phyloP scores from a whole-genome alignment of 2,113 vertebrate species.

The Dipodomys merriami region DNA sequence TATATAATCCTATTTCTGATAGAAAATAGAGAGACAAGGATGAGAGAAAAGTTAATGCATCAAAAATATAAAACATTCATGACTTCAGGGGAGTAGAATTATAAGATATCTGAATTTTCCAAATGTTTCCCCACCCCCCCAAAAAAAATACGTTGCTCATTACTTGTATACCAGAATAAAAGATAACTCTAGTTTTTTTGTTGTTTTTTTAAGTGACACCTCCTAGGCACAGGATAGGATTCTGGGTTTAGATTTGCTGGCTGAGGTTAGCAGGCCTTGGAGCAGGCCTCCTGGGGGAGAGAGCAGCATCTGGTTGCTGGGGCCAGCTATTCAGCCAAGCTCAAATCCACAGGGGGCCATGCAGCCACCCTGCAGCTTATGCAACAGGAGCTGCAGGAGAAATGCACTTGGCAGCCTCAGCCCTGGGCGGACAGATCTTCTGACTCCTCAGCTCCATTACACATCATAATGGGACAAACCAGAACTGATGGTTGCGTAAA shows the following conservation, averaged over 20 bases:
- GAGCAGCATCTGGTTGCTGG: not conserved
- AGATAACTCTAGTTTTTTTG: not conserved
- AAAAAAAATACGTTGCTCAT: not conserved
- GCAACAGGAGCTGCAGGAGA: not conserved
- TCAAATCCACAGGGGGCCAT: not conserved
- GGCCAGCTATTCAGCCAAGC: not conserved
- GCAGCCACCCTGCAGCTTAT: not conserved
- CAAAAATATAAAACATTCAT: conserved; percentile 38
- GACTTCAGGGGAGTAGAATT: conserved; percentile 10
- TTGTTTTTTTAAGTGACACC: not conserved
- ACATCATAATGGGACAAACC: conserved; percentile 5
- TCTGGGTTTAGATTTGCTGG: not conserved
- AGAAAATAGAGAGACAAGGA: conserved; percentile 12
- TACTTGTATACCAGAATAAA: not conserved
- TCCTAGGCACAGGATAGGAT: not conserved
- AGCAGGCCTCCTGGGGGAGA: not conserved
- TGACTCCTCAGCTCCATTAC: not conserved
- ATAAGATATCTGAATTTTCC: conserved; percentile 34
- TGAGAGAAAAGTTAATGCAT: conserved; percentile 11
- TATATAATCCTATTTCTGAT: conserved; percentile 1
- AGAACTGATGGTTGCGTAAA: not conserved
- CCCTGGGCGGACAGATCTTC: conserved; percentile 37
- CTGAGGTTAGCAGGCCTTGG: not conserved
- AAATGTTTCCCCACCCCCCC: not conserved
- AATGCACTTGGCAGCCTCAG: not conserved